phyloP scores from a whole-genome alignment of 2,797 vertebrate species.

The Acipenser transmontanus region DNA sequence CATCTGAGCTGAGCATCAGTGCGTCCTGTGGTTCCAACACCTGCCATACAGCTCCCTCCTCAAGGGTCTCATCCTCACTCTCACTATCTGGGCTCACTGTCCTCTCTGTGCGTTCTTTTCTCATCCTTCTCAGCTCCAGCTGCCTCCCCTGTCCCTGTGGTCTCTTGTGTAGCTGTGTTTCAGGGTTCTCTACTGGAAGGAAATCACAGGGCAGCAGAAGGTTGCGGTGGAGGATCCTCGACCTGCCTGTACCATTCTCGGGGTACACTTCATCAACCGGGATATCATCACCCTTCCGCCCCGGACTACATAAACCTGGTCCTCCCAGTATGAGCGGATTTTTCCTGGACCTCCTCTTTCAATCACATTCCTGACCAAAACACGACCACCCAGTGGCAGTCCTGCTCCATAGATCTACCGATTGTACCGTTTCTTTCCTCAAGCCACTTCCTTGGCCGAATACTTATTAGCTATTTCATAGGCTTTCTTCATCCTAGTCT shows the following conservation, averaged over 20 bases:
- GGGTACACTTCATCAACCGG: constrained; percentile 14
- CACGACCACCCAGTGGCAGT: not conserved
- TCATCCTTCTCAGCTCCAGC: too few species aligned
- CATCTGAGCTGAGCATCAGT: too few species aligned
- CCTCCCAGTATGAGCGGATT: constrained; percentile 3
- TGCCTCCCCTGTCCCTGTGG: too few species aligned
- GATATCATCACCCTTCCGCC: constrained; percentile 13
- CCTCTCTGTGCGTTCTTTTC: too few species aligned
- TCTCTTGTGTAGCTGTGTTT: too few species aligned
- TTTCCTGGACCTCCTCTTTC: constrained; percentile 1
- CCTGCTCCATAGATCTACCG: constrained; percentile 2
- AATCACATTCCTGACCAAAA: not conserved
- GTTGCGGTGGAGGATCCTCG: constrained; percentile 15
- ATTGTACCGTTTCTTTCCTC: constrained; percentile 13
- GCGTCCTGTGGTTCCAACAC: too few species aligned
- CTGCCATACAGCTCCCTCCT: too few species aligned
- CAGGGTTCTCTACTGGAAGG: constrained; percentile 10
- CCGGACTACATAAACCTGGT: not conserved
- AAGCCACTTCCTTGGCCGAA: not conserved
- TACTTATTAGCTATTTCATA: constrained; percentile 11
- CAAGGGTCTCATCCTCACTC: too few species aligned
- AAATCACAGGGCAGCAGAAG: constrained; percentile 15
- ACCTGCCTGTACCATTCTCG: constrained; percentile 17
- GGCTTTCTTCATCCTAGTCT: constrained; percentile 22
- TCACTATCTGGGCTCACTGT: too few species aligned